These are phyloP conservation scores for Synanthedon vespiformis DNA, from an alignment of 2,888 invertebrate genomes.

Conservation along the genomic window DNA sequence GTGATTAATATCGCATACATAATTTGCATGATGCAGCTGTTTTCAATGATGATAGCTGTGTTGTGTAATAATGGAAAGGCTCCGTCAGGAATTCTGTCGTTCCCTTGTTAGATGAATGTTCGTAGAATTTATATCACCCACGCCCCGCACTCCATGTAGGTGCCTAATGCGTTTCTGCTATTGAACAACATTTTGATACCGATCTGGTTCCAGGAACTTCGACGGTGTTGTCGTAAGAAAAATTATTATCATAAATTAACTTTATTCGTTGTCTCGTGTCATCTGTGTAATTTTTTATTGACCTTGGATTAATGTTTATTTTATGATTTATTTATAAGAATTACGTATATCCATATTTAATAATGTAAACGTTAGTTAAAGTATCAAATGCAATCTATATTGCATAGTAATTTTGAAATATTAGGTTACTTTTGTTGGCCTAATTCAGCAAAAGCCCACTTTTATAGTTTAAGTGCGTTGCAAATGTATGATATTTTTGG, in stretches of 20 bases:
- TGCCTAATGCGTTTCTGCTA: constrained; percentile 58
- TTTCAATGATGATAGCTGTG: constrained; percentile 45
- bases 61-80: constrained; percentile 8
- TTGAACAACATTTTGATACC: constrained; percentile 41
- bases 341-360: too few species aligned
- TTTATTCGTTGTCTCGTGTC: background rate
- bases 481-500: too few species aligned
- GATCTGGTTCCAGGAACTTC: constrained; percentile 46
- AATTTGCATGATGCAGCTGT: constrained; percentile 61
- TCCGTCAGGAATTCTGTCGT: constrained; percentile 40
- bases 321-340: background rate
- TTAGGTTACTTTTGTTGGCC: too few species aligned
- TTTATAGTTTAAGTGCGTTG: too few species aligned
- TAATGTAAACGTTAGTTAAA: too few species aligned
- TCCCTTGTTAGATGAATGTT: constrained; percentile 43
- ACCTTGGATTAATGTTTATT: background rate
- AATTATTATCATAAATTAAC: constrained; percentile 23
- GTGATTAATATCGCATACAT: constrained; percentile 32
- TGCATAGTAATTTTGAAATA: too few species aligned
- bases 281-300: background rate
- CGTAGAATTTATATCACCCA: constrained; percentile 42
- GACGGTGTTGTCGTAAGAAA: constrained; percentile 33
- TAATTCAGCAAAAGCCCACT: too few species aligned
- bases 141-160: constrained; percentile 26
- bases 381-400: too few species aligned